Percentiles rank a stretch among this genome's conserved stretches.
These are phyloP conservation scores for Nezara viridula DNA, from an alignment of 2,888 invertebrate species.

Conservation along the genomic window DNA sequence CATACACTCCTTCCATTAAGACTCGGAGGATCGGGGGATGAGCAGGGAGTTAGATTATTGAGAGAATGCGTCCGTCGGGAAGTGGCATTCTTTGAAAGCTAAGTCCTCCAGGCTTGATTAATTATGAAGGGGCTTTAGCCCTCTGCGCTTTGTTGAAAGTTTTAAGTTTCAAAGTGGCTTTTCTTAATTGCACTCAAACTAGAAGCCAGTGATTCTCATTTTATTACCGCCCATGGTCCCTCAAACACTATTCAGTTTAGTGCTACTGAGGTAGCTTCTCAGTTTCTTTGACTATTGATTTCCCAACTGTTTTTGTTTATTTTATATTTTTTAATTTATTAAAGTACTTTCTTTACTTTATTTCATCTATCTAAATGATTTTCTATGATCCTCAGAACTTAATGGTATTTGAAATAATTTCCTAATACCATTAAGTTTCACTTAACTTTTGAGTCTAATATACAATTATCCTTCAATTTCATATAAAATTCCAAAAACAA, in stretches of 20 bases:
- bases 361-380: neutral
- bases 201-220: neutral
- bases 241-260: neutral
- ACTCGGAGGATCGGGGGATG: neutral
- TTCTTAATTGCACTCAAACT: constrained; percentile 42
- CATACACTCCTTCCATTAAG: constrained; percentile 1
- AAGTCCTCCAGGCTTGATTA: constrained; percentile 35
- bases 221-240: neutral
- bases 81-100: constrained; percentile 35
- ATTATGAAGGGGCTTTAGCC: constrained; percentile 28
- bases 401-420: too few species aligned
- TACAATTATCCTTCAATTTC: too few species aligned
- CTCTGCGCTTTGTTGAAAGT: constrained; percentile 23
- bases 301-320: neutral
- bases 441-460: too few species aligned
- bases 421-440: too few species aligned
- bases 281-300: neutral
- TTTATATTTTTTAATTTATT: neutral
- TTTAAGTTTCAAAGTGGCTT: constrained; percentile 41
- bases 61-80: neutral
- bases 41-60: neutral
- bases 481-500: too few species aligned
- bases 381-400: neutral
- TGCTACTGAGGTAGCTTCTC: neutral
- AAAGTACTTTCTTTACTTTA: neutral